Base-by-base conservation (phyloP, 2,797 vertebrate species). In the Thaleichthys pacificus region DNA sequence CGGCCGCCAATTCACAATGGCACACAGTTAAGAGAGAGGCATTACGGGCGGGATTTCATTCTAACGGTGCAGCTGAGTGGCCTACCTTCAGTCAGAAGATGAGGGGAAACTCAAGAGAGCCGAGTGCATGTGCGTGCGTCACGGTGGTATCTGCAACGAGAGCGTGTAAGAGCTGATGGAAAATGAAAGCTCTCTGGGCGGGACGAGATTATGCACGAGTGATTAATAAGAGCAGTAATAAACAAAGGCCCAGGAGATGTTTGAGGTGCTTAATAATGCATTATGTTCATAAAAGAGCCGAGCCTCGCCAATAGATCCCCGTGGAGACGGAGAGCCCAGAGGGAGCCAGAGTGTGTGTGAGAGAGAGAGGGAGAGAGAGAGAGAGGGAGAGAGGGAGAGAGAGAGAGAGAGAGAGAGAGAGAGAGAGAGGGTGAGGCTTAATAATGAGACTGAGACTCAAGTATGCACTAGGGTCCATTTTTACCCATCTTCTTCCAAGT, bases 191-290 rank as follows among this genome's bases (percentile, higher is more conserved):
- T 90, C 89, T 90, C 84, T 91, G 90, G 90, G 91, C 87, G 90
- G 88, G 91, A 88, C 75, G 61, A 88, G 88, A 92, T 93, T 92
- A 93, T 92, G 91, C 92, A 87, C 88, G 89, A 90, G 90, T 93
- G 93, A 94, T 94, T 94, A 94, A 94, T 93, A 94, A 94, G 92
- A 91, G 91, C 91, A 93, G 91, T 93, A 93, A 94, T 94, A 94
- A 94, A 94, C 92, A 93, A 89, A 93, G 89, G 91, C 93, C 93
- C 93, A 93, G 91, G 93, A 93, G 93, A 94, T 93, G 91, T 93
- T 93, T 92, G 91, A 93, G 92, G 89, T 94, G 92, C 90, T 94
- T 94, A 94, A 94, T 94, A 94, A 94, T 94, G 93, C 93, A 94
- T 93, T 91, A 93, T 93, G 90, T 92, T 93, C 92, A 93, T 94